Conservation (phyloP, 53 echinoderm and acorn worm species). For the Echinometra lucunter region DNA sequence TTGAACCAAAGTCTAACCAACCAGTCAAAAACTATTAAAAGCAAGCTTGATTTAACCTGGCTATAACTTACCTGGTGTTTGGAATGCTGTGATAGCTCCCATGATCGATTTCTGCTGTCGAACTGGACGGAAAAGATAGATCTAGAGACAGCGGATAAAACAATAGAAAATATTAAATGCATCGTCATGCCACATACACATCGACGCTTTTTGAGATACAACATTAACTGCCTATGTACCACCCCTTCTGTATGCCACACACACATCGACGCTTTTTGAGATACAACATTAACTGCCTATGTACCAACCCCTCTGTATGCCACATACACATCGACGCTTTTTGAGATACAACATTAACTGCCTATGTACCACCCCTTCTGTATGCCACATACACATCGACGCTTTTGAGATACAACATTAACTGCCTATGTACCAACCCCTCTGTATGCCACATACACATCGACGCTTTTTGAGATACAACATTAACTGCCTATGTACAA, state of each 20-base stretch:
- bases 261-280: too few relatives aligned
- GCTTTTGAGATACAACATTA: too few relatives aligned
- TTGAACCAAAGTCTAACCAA: neutral
- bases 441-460: too few relatives aligned
- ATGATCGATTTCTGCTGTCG: slow-evolving; percentile 61
- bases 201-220: too few relatives aligned
- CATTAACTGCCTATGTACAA: neutral
- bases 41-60: neutral
- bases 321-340: too few relatives aligned
- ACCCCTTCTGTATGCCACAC: too few relatives aligned
- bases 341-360: too few relatives aligned
- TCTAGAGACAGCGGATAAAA: neutral
- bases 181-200: neutral
- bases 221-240: neutral
- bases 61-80: slow-evolving; percentile 71
- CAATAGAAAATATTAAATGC: neutral
- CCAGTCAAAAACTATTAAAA: too few relatives aligned
- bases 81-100: slow-evolving; percentile 68
- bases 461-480: too few relatives aligned
- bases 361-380: neutral
- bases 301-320: neutral
- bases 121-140: slow-evolving; percentile 41
- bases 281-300: neutral
- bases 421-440: neutral
- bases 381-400: too few relatives aligned